Percentiles rank a stretch among this genome's conserved stretches.
phyloP scores from a whole-genome alignment of 1,140 invertebrate genomes.

The Mactra quadrangularis region DNA sequence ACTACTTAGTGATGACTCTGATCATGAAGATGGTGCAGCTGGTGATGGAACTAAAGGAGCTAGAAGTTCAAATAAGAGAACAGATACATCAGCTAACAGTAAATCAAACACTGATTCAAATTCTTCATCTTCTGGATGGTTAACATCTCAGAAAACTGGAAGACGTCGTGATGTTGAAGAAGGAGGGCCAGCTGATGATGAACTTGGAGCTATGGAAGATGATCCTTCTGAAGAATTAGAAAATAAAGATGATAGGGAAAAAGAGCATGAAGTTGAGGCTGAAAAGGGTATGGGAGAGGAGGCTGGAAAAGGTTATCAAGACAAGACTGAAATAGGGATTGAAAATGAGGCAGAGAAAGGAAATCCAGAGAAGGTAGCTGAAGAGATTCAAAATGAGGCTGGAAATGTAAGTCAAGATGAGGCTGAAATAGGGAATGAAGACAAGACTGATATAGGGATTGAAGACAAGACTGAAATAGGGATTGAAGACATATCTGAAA shows the following conservation, averaged over 20 bases:
- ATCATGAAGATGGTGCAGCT: constrained; percentile 13
- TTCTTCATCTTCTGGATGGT: no score
- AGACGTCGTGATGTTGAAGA: not conserved
- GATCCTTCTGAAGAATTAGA: not conserved
- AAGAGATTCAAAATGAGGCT: no score
- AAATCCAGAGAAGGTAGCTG: no score
- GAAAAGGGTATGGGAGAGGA: not conserved
- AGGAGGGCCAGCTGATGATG: no score
- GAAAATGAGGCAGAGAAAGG: no score
- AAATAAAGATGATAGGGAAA: not conserved
- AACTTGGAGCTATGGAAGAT: not conserved
- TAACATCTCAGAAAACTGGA: not conserved
- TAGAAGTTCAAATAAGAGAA: not conserved
- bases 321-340: no score
- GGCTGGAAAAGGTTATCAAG: not conserved
- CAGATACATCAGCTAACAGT: not conserved
- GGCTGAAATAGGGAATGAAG: no score
- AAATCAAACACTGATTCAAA: not conserved
- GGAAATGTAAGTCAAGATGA: no score
- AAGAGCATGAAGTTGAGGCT: not conserved
- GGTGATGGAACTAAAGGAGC: not conserved
- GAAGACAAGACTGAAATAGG: no score
- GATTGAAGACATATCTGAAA: no score
- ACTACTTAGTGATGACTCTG: constrained; percentile 33
- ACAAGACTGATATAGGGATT: no score